Base-by-base conservation (phyloP, 2,797 vertebrate genomes). In the Halcyon smyrnensis region DNA sequence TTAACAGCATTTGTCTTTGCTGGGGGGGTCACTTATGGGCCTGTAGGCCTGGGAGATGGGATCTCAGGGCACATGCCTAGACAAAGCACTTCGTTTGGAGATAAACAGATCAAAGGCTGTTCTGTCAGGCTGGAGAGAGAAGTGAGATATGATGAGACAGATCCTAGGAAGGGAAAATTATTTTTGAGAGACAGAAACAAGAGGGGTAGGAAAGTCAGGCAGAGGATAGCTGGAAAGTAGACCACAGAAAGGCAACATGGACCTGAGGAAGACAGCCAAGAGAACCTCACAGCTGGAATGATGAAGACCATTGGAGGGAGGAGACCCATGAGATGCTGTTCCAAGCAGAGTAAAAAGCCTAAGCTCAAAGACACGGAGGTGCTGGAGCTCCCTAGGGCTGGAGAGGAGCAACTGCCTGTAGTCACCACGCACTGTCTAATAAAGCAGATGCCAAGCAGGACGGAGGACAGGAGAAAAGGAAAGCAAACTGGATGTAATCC, bases 381-480 rank as follows among this genome's bases (percentile, higher is more conserved):
- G 63, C 65, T 81, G 69, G 64, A 86, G 74, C 69, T 92, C 64
- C 79, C 79, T 43, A 71, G 32, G 48, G 30, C 70, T 74, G 50
- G 54, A 91, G 56, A 87, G 34, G 18, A 83, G 37, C 51, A 87
- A 77, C 39, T 83, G 64, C 21, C 76, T 74, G 36, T 4, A 91
- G 91, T 57, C 80, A 79, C 59, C 0, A 0, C 1, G 9, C 37
- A 36, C 45, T 64, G 57, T 16, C 54, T 71, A 83, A 75, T 8
- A 94, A 86, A 87, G 67, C 63, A 93, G 59, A 57, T 12, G 20
- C 36, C 70, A 95, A 82, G 86, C 30, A 90, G 75, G 70, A 69
- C 3, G 9, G 51, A 82, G 34, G 41, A 77, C 36, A 79, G 67
- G 68, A 70, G 64, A 85, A 87, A 90, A 70, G 48, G 51, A 68